Conservation (phyloP, 2,888 invertebrate species). For the Koerneria pararmatus region DNA sequence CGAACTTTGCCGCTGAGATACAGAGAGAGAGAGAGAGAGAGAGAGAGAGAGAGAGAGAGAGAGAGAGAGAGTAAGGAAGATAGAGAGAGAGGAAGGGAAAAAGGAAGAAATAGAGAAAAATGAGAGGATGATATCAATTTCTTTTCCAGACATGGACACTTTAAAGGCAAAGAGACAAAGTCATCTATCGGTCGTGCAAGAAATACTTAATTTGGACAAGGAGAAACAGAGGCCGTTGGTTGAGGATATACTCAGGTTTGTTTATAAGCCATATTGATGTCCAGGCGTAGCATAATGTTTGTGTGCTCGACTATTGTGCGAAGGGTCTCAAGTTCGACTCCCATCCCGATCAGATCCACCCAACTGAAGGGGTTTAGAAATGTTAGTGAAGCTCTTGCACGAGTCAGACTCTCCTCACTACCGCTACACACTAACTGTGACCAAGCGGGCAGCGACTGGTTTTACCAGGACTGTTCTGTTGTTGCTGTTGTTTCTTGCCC, state of each 20-base stretch:
- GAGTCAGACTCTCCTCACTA: background rate
- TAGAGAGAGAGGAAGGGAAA: background rate
- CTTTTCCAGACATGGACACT: constrained; percentile 8
- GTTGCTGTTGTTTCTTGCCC: too few relatives aligned
- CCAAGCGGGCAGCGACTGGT: too few relatives aligned
- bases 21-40: background rate
- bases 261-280: too few relatives aligned
- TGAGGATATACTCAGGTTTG: constrained; percentile 19
- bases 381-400: constrained; percentile 16
- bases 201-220: constrained; percentile 7
- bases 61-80: background rate
- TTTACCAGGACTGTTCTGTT: too few relatives aligned
- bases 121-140: background rate
- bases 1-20: background rate
- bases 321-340: too few relatives aligned
- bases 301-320: too few relatives aligned
- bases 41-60: constrained; percentile 2
- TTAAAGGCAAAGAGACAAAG: constrained; percentile 18
- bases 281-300: too few relatives aligned
- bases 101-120: background rate
- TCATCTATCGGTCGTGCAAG: constrained; percentile 16
- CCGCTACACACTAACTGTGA: too few relatives aligned
- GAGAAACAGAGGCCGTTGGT: constrained; percentile 22
- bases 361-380: too few relatives aligned
- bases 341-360: too few relatives aligned